Percentiles rank a stretch among this genome's conserved stretches.
Evolutionary conservation across 2,113 vertebrate genomes (phyloP).

Genomic region (Setophaga coronata): DNA sequence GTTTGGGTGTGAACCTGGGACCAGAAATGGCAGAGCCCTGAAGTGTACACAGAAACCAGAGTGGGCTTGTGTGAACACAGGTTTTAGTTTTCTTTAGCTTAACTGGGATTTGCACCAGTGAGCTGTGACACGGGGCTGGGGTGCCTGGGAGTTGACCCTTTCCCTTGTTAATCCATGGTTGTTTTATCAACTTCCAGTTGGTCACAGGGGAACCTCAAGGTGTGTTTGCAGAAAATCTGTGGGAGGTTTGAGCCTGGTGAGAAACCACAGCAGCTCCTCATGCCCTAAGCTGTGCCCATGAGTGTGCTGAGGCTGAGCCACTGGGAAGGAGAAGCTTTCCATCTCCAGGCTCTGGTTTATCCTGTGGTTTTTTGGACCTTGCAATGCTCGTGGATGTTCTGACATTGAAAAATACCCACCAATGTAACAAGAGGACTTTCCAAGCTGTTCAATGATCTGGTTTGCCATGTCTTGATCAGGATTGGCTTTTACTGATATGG

Average conservation of each 20-base stretch:
- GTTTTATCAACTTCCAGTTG: slow-evolving; percentile 29
- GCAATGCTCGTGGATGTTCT: not conserved
- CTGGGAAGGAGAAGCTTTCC: not conserved
- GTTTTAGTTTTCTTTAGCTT: slow-evolving; percentile 56
- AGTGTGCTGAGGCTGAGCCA: not conserved
- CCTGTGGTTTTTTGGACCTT: not conserved
- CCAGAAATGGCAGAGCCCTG: slow-evolving; percentile 11
- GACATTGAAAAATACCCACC: not conserved
- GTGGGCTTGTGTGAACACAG: not conserved
- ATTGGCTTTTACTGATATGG: not conserved
- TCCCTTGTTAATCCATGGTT: not conserved
- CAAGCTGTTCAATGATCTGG: not conserved
- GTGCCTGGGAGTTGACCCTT: slow-evolving; percentile 23
- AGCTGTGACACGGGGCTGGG: not conserved
- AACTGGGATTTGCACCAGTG: slow-evolving; percentile 31
- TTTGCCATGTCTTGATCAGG: not conserved
- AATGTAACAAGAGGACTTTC: not conserved
- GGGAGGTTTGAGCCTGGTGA: slow-evolving; percentile 13
- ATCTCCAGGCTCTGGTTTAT: not conserved
- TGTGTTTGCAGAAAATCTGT: not conserved
- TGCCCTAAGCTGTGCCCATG: not conserved
- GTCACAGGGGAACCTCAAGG: not conserved
- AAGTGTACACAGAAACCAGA: slow-evolving; percentile 33
- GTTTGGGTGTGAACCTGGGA: slow-evolving; percentile 40
- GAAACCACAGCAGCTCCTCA: slow-evolving; percentile 32